Evolutionary conservation across 1,140 invertebrate genomes (phyloP).

Genomic region (Calephelis virginiensis): DNA sequence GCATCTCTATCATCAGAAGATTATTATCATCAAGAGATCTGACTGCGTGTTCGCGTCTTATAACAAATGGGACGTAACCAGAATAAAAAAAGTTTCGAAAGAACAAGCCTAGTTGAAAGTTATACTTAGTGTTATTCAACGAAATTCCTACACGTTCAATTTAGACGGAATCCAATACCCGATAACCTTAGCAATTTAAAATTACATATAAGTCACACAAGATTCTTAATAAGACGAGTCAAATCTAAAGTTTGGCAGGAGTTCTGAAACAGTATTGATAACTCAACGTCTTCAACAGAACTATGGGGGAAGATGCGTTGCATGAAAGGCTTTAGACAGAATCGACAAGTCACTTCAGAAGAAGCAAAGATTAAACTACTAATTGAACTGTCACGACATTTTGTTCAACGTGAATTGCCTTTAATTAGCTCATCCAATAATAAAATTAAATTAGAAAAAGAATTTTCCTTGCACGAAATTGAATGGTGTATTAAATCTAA

Average conservation of each 20-base stretch:
- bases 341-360: not conserved
- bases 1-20: too few relatives aligned
- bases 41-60: too few relatives aligned
- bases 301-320: not conserved
- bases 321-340: not conserved
- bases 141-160: too few relatives aligned
- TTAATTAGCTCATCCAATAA: not conserved
- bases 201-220: too few relatives aligned
- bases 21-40: too few relatives aligned
- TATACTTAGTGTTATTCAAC: too few relatives aligned
- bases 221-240: too few relatives aligned
- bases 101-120: too few relatives aligned
- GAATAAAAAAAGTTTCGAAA: too few relatives aligned
- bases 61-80: too few relatives aligned
- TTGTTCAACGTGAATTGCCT: not conserved
- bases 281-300: not conserved
- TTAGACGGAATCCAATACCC: too few relatives aligned
- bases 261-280: not conserved
- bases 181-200: too few relatives aligned
- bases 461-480: constrained; percentile 19
- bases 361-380: not conserved
- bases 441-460: not conserved
- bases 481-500: constrained; percentile 22
- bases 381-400: not conserved
- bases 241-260: not conserved